Conservation (phyloP, 2,797 vertebrate genomes). For the Eulemur coronatus region DNA sequence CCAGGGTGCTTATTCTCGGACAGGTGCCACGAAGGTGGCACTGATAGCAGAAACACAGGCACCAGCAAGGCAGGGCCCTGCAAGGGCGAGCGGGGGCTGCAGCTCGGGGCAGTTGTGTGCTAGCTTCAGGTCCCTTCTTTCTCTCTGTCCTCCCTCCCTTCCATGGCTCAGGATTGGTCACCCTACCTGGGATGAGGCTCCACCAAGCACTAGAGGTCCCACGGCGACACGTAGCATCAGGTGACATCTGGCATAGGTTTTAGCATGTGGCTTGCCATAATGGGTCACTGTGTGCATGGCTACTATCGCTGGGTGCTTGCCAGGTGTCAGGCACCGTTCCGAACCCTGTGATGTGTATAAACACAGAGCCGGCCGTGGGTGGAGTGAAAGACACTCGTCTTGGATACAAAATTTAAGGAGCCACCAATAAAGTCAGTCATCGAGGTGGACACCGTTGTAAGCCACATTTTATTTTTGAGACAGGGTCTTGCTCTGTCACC, state of each 20-base stretch:
- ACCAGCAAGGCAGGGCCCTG: not conserved
- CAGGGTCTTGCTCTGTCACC: not conserved
- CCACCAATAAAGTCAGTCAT: not conserved
- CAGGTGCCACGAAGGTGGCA: not conserved
- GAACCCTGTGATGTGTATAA: not conserved
- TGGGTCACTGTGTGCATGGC: rapidly evolving
- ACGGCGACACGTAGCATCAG: rapidly evolving
- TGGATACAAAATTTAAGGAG: not conserved
- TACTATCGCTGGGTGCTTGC: rapidly evolving
- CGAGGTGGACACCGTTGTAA: not conserved
- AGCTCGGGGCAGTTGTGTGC: not conserved
- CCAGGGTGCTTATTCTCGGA: too few species aligned
- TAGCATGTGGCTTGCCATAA: rapidly evolving
- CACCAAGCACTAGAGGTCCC: not conserved
- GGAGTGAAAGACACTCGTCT: not conserved
- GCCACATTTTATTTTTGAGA: not conserved
- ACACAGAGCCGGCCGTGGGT: not conserved
- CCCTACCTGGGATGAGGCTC: too few species aligned
- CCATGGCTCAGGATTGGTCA: rapidly evolving
- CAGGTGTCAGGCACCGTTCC: not conserved
- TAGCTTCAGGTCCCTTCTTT: not conserved
- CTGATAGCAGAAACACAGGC: not conserved
- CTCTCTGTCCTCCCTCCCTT: not conserved
- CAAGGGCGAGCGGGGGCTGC: not conserved
- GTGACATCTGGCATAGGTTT: rapidly evolving